Evolutionary conservation across 2,888 invertebrate species (phyloP).

Genomic region (Hyppa rectilinea): DNA sequence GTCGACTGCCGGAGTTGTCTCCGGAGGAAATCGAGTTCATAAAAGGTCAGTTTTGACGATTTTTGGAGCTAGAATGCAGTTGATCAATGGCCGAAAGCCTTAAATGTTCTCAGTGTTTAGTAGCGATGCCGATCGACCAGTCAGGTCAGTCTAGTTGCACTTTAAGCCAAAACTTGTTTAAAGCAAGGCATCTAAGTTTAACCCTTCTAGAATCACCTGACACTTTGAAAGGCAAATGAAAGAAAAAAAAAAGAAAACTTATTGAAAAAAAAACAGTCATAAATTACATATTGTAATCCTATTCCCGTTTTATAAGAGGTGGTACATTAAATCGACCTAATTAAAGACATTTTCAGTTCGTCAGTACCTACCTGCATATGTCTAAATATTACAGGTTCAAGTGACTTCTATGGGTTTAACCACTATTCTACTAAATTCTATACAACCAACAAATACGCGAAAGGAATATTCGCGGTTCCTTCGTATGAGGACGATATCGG

Average conservation of each 20-base stretch:
- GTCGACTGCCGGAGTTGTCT: conserved; percentile 87
- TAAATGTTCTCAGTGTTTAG: neutral
- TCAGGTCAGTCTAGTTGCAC: neutral
- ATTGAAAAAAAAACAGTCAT: no score
- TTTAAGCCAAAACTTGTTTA: neutral
- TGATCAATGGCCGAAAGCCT: neutral
- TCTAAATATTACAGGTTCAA: conserved; percentile 75
- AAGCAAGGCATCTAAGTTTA: neutral
- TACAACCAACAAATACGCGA: conserved; percentile 67
- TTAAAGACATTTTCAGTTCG: neutral
- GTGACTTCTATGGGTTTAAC: conserved; percentile 83
- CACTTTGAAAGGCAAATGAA: no score
- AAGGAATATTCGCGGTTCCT: conserved; percentile 73
- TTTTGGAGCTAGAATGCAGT: neutral
- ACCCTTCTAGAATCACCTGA: neutral
- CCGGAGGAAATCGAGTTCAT: conserved; percentile 79
- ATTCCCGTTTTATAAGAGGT: fast-evolving
- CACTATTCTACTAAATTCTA: conserved; percentile 80
- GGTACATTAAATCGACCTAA: neutral
- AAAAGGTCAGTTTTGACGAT: conserved; percentile 71
- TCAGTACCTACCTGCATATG: neutral
- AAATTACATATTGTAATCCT: no score
- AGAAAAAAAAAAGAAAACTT: no score
- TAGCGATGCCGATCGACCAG: neutral
- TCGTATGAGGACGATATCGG: conserved; percentile 82